Evolutionary conservation across 2,888 invertebrate species (phyloP).

Genomic region (Ametastegia equiseti): DNA sequence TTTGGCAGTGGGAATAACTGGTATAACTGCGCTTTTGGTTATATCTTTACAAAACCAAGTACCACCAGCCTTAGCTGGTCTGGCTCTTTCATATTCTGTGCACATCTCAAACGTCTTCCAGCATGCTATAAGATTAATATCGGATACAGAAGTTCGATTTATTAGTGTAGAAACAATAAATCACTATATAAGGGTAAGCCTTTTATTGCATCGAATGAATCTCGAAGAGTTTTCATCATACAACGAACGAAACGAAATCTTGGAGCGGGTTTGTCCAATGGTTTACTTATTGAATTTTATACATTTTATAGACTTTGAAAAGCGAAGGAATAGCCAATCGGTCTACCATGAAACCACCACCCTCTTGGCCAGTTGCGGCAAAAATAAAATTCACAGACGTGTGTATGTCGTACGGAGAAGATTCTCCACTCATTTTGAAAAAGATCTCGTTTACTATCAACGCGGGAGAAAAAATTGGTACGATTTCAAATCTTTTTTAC

Average conservation of each 20-base stretch:
- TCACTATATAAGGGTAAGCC: conserved; percentile 66
- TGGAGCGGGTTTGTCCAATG: background rate
- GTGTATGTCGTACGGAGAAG: conserved; percentile 75
- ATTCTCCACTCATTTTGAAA: conserved; percentile 76
- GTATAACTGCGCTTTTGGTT: conserved; percentile 76
- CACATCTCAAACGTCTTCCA: conserved; percentile 80
- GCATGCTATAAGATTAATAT: conserved; percentile 76
- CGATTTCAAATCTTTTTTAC: conserved; percentile 56
- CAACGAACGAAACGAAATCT: background rate
- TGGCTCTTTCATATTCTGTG: conserved; percentile 80
- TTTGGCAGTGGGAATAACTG: conserved; percentile 73
- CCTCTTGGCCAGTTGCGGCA: conserved; percentile 78
- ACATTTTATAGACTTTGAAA: conserved; percentile 59
- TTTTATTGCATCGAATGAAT: conserved; percentile 13
- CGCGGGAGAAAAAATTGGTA: conserved; percentile 80
- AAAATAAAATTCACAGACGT: conserved; percentile 77
- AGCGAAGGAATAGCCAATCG: conserved; percentile 56
- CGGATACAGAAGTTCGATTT: conserved; percentile 77
- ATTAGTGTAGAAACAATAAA: conserved; percentile 77
- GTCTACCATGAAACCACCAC: conserved; percentile 60
- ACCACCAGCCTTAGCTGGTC: conserved; percentile 79
- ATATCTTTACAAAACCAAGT: conserved; percentile 75
- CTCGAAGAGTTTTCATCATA: conserved; percentile 32
- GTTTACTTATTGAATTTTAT: conserved; percentile 34
- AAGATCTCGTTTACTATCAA: conserved; percentile 78